A percentile compares a stretch with the other conserved stretches of the same genome.
Evolutionary conservation across 2,888 invertebrate genomes (phyloP).

Genomic region (Halictus ligatus): DNA sequence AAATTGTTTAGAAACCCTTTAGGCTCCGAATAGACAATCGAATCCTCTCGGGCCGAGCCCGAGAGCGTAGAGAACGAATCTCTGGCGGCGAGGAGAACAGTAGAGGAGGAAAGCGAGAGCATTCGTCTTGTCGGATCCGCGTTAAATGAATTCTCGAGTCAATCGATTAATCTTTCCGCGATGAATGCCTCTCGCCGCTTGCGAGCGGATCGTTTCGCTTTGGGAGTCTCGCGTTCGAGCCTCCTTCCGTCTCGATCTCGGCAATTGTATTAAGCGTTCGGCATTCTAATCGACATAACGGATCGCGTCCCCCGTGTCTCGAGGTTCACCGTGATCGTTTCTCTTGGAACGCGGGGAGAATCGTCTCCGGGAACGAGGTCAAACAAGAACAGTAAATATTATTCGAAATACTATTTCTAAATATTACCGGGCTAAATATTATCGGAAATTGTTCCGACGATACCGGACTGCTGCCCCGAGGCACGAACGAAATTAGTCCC

Average conservation of each 20-base stretch:
- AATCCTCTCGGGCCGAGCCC: not conserved
- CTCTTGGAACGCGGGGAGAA: not conserved
- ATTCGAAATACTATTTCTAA: too few species aligned
- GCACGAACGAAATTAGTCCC: constrained; percentile 66
- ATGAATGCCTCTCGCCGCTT: constrained; percentile 34
- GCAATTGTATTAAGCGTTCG: constrained; percentile 24
- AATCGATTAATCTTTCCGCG: constrained; percentile 64
- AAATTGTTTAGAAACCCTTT: constrained; percentile 5
- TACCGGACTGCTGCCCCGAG: not conserved
- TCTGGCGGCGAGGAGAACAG: not conserved
- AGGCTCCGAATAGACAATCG: not conserved
- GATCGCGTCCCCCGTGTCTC: not conserved
- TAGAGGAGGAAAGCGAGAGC: constrained; percentile 6
- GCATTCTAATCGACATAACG: constrained; percentile 34
- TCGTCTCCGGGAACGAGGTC: too few species aligned
- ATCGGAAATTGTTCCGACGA: not conserved
- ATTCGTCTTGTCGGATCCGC: constrained; percentile 67
- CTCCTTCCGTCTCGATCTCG: not conserved
- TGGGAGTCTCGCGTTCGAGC: not conserved
- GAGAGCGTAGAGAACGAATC: not conserved
- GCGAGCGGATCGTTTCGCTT: constrained; percentile 7
- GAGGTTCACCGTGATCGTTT: not conserved
- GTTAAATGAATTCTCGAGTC: constrained; percentile 66
- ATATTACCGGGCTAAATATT: too few species aligned
- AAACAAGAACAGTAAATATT: too few species aligned